Percentiles rank a stretch among this genome's conserved stretches.
phyloP scores from a whole-genome alignment of 2,888 invertebrate genomes.

The Ectobius pallidus region DNA sequence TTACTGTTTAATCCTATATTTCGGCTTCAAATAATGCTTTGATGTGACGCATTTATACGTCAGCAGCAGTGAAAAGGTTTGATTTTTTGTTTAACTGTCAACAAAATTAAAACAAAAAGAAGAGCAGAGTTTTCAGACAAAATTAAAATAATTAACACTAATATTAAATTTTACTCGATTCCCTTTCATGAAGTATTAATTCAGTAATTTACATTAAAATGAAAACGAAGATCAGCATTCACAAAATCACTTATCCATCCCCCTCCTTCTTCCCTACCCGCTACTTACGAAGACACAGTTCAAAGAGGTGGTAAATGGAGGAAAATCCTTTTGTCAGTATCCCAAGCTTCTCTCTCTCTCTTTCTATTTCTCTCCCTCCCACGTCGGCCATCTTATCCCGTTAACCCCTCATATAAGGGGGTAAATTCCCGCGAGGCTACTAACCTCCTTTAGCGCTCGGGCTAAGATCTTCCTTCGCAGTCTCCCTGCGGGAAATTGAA shows the following conservation, averaged over 20 bases:
- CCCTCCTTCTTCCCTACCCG: not conserved
- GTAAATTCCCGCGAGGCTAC: constrained; percentile 17
- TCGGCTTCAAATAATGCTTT: too few species aligned
- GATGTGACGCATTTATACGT: too few species aligned
- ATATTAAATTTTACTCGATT: too few species aligned
- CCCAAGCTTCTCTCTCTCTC: not conserved
- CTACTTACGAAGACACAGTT: not conserved
- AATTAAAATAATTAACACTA: too few species aligned
- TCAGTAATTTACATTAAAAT: constrained; percentile 4
- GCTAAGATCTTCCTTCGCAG: constrained; percentile 23
- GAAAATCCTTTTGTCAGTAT: constrained; percentile 18
- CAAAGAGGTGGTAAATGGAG: not conserved
- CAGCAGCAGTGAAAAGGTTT: too few species aligned
- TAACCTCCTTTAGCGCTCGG: constrained; percentile 23
- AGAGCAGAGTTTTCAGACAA: too few species aligned
- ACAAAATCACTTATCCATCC: constrained; percentile 5
- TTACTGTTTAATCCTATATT: too few species aligned
- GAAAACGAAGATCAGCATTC: not conserved
- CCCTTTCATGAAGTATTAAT: not conserved
- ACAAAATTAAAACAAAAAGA: too few species aligned
- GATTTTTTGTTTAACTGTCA: too few species aligned
- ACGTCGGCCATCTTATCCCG: constrained; percentile 27
- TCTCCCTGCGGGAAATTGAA: constrained; percentile 35
- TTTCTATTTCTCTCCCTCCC: too few species aligned
- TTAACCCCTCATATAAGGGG: constrained; percentile 27